Percentiles rank a stretch among this genome's conserved stretches.
phyloP scores from a whole-genome alignment of 2,797 vertebrate genomes.

The Setipinna tenuifilis region DNA sequence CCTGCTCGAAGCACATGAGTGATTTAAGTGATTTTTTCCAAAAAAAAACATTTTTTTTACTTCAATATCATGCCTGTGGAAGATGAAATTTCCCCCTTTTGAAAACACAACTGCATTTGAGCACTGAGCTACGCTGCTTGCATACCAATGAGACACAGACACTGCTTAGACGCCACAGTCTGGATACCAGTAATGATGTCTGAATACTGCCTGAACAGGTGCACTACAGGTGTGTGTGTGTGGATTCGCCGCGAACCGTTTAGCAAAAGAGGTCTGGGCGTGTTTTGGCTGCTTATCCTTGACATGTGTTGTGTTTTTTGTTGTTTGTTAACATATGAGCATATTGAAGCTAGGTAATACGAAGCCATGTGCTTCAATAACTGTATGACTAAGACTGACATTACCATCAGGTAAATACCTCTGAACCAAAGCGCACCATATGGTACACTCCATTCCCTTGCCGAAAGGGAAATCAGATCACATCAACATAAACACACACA shows the following conservation, averaged over 20 bases:
- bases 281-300: background rate
- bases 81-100: background rate
- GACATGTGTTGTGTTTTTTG: background rate
- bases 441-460: background rate
- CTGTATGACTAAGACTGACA: background rate
- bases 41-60: background rate
- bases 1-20: too few species aligned
- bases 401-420: background rate
- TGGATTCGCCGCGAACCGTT: background rate
- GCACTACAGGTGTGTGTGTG: background rate
- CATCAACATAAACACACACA: background rate
- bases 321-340: background rate
- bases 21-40: background rate
- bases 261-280: background rate
- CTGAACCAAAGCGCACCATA: background rate
- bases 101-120: background rate
- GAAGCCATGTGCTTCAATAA: background rate
- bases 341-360: background rate
- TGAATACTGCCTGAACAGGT: background rate
- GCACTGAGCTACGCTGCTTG: background rate
- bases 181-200: too few species aligned
- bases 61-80: background rate
- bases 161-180: too few species aligned
- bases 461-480: background rate
- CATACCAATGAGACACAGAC: background rate